phyloP scores from a whole-genome alignment of 1,140 invertebrate species.

The Rhizoglyphus robini region DNA sequence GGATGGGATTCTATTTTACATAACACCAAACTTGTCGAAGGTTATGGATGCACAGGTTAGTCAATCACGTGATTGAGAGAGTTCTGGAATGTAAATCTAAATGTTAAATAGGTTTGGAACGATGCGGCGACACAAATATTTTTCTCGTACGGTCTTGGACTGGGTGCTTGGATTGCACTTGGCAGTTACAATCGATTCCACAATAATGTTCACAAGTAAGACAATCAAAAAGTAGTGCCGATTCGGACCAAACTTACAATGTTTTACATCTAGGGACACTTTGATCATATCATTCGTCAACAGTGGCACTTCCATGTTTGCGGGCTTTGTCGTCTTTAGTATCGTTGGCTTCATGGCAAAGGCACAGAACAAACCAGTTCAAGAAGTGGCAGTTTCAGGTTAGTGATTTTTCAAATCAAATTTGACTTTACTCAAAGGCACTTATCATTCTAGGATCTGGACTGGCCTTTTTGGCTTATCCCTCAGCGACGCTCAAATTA shows the following conservation, averaged over 20 bases:
- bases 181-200: conserved; percentile 93
- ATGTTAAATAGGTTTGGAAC: conserved; percentile 83
- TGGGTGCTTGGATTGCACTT: conserved; percentile 79
- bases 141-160: conserved; percentile 85
- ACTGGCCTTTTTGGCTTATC: conserved; percentile 90
- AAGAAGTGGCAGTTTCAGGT: conserved; percentile 84
- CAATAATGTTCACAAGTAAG: conserved; percentile 88
- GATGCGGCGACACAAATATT: conserved; percentile 94
- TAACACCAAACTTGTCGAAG: conserved; percentile 75
- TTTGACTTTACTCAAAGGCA: too few relatives aligned
- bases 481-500: conserved; percentile 88
- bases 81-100: too few relatives aligned
- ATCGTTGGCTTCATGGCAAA: conserved; percentile 97
- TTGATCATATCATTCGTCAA: conserved; percentile 89
- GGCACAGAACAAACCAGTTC: conserved; percentile 50
- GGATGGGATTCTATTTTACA: conserved; percentile 81
- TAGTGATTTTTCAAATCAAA: too few relatives aligned
- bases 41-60: conserved; percentile 59
- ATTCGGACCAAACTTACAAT: too few relatives aligned
- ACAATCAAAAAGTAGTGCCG: too few relatives aligned
- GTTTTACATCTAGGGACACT: conserved; percentile 66
- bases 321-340: conserved; percentile 96
- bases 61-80: too few relatives aligned
- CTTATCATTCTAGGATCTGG: too few relatives aligned
- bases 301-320: conserved; percentile 92